phyloP scores from a whole-genome alignment of 2,113 vertebrate species.

The Laticauda colubrina region DNA sequence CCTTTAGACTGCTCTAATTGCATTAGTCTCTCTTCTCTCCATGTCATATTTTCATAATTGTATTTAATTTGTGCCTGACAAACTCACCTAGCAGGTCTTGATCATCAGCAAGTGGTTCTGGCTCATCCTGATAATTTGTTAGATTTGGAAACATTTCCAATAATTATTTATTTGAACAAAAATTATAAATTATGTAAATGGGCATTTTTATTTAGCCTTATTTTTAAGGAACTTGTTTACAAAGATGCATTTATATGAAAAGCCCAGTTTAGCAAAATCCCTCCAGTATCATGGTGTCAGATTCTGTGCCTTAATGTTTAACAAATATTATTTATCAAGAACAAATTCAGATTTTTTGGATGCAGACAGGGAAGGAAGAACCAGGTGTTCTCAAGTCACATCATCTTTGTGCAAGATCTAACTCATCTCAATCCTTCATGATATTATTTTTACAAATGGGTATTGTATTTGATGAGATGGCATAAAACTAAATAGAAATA shows the following conservation, averaged over 20 bases:
- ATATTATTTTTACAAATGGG: neutral
- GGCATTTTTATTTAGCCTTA: neutral
- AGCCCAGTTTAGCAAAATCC: neutral
- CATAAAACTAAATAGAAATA: neutral
- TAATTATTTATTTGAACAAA: neutral
- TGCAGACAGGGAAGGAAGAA: neutral
- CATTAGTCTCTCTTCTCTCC: conserved; percentile 60
- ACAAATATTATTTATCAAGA: neutral
- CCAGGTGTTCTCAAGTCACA: neutral
- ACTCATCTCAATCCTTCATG: neutral
- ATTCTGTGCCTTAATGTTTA: neutral
- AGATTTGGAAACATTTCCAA: conserved; percentile 31
- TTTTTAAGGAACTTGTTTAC: neutral
- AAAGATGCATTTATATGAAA: neutral
- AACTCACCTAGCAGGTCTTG: conserved; percentile 32
- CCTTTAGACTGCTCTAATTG: conserved; percentile 57
- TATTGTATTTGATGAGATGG: neutral
- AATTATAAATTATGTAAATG: neutral
- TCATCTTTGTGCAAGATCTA: neutral
- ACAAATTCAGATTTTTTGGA: neutral
- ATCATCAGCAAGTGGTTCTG: neutral
- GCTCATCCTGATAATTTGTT: conserved; percentile 30
- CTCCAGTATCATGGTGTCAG: neutral
- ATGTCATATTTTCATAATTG: conserved; percentile 63
- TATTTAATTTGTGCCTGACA: conserved; percentile 56